phyloP scores from a whole-genome alignment of 2,888 invertebrate species.

The Drosophila setosimentum region DNA sequence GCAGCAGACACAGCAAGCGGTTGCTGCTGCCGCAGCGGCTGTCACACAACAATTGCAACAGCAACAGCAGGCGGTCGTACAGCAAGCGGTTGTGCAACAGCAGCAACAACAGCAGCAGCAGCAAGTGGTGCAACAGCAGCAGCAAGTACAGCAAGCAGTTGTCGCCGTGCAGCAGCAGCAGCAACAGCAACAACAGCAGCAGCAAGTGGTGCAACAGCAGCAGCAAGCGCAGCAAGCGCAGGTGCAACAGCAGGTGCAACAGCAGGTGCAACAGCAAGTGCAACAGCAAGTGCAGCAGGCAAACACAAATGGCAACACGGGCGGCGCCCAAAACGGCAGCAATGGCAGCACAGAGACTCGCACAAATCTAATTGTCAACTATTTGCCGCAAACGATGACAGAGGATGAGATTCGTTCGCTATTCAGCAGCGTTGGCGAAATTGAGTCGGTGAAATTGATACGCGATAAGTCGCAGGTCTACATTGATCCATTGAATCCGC shows the following conservation, averaged over 20 bases:
- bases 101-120: slow-evolving; percentile 71
- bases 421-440: slow-evolving; percentile 99
- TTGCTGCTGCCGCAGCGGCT: slow-evolving; percentile 80
- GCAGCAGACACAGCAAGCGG: slow-evolving; percentile 83
- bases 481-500: slow-evolving; percentile 88
- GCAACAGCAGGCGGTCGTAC: slow-evolving; percentile 82
- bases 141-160: slow-evolving; percentile 80
- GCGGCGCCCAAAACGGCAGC: slow-evolving; percentile 71
- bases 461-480: slow-evolving; percentile 96
- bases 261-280: slow-evolving; percentile 73
- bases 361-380: slow-evolving; percentile 99
- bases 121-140: slow-evolving; percentile 82
- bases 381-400: slow-evolving; percentile 99
- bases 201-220: slow-evolving; percentile 75
- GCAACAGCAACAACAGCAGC: slow-evolving; percentile 60
- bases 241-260: slow-evolving; percentile 69
- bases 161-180: slow-evolving; percentile 67
- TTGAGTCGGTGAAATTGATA: slow-evolving; percentile 99
- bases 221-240: slow-evolving; percentile 74
- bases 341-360: slow-evolving; percentile 95
- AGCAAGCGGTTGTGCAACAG: slow-evolving; percentile 69
- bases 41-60: slow-evolving; percentile 81
- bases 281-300: slow-evolving; percentile 75
- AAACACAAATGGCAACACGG: slow-evolving; percentile 74
- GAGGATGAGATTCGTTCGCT: slow-evolving; percentile 99